These are phyloP conservation scores for Artibeus lituratus DNA, from an alignment of 2,797 vertebrate species.

Conservation along the genomic window DNA sequence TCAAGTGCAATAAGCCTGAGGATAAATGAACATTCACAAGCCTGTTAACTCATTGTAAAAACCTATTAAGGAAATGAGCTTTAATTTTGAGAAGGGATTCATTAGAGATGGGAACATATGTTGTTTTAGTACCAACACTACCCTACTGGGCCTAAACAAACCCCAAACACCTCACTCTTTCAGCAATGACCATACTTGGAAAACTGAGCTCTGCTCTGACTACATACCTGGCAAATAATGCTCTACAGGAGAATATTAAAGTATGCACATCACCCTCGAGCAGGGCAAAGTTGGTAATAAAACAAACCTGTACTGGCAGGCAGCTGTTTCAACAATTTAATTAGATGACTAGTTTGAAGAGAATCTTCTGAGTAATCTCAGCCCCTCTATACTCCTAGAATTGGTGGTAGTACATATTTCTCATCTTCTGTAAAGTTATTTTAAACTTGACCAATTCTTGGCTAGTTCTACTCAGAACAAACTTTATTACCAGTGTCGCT, in stretches of 20 bases:
- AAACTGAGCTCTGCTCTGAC: constrained; percentile 53
- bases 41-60: constrained; percentile 63
- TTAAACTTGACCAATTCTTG: not conserved
- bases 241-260: constrained; percentile 42
- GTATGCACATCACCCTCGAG: constrained; percentile 11
- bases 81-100: constrained; percentile 61
- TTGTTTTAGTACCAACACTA: constrained; percentile 32
- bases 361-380: constrained; percentile 31
- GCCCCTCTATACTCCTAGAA: not conserved
- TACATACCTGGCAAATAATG: constrained; percentile 41
- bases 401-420: not conserved
- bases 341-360: constrained; percentile 56
- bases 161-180: constrained; percentile 33
- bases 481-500: not conserved
- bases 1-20: constrained; percentile 24
- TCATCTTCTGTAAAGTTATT: constrained; percentile 43
- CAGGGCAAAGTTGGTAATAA: constrained; percentile 52
- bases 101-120: constrained; percentile 57
- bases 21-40: constrained; percentile 62
- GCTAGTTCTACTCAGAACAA: not conserved
- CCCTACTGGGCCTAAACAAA: constrained; percentile 45
- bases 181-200: constrained; percentile 39
- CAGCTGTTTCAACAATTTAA: constrained; percentile 54
- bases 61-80: constrained; percentile 68
- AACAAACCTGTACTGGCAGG: constrained; percentile 61